Percentiles rank a stretch among this genome's conserved stretches.
phyloP scores from a whole-genome alignment of 2,113 vertebrate species.

The Oophaga pumilio region DNA sequence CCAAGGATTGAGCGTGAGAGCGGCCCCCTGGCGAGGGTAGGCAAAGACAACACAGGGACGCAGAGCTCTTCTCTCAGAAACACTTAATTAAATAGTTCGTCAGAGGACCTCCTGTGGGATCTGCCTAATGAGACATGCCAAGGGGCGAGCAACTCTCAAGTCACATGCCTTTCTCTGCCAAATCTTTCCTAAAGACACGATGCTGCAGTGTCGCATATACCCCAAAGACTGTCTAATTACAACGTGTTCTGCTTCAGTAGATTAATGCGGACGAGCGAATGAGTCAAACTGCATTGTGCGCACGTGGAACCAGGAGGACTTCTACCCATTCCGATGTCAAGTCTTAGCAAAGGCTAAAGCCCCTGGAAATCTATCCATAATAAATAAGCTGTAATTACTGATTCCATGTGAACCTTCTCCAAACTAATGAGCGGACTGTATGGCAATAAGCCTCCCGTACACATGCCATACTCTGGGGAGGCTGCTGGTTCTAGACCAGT shows the following conservation, averaged over 20 bases:
- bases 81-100: slow-evolving; percentile 55
- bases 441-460: background rate
- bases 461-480: background rate
- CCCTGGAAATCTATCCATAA: slow-evolving; percentile 31
- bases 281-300: slow-evolving; percentile 11
- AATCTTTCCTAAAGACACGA: slow-evolving; percentile 27
- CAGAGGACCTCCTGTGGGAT: slow-evolving; percentile 51
- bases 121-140: slow-evolving; percentile 57
- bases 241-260: slow-evolving; percentile 2
- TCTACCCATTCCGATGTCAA: slow-evolving; percentile 17
- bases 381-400: slow-evolving; percentile 35
- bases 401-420: slow-evolving; percentile 31
- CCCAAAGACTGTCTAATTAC: slow-evolving; percentile 41
- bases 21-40: slow-evolving; percentile 36
- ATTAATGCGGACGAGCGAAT: slow-evolving; percentile 10
- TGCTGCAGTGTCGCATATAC: slow-evolving; percentile 23
- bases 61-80: slow-evolving; percentile 49
- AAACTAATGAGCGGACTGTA: slow-evolving; percentile 27
- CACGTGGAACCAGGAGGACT: slow-evolving; percentile 18
- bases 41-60: slow-evolving; percentile 41
- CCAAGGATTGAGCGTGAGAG: slow-evolving; percentile 42
- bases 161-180: slow-evolving; percentile 44
- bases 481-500: background rate
- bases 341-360: slow-evolving; percentile 8
- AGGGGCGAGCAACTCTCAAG: slow-evolving; percentile 51